A percentile compares a stretch with the other conserved stretches of the same genome.
Evolutionary conservation across 2,888 invertebrate species (phyloP).

Genomic region (Leptopilina myrica): DNA sequence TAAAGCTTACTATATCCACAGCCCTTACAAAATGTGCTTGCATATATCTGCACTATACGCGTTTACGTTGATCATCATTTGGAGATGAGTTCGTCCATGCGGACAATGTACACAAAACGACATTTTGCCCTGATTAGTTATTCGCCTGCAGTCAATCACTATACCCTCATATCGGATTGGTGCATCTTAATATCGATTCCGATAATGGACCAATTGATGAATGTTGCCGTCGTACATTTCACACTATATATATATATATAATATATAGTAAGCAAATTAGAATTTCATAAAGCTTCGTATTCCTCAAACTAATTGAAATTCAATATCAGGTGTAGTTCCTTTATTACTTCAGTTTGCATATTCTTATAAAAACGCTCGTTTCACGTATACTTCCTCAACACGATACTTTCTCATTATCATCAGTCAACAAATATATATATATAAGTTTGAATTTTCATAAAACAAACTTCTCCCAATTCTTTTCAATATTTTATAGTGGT

Average conservation of each 20-base stretch:
- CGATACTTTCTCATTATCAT: constrained; percentile 1
- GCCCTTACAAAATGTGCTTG: constrained; percentile 22
- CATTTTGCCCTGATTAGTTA: constrained; percentile 59
- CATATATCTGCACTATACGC: not conserved
- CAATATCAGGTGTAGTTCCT: not conserved
- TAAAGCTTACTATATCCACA: constrained; percentile 17
- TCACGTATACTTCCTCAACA: not conserved
- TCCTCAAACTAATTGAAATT: constrained; percentile 6
- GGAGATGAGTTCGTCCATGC: constrained; percentile 29
- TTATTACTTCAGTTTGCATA: not conserved
- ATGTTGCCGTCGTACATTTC: not conserved
- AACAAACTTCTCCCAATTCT: no score
- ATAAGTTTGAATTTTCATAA: no score
- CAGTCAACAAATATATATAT: no score
- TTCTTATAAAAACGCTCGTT: not conserved
- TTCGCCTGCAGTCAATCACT: constrained; percentile 49
- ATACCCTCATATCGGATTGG: constrained; percentile 38
- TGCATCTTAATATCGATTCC: constrained; percentile 20
- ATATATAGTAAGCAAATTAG: not conserved
- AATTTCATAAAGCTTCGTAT: not conserved
- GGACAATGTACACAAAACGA: constrained; percentile 44
- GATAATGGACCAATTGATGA: constrained; percentile 29
- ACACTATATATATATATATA: not conserved
- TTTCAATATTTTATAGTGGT: no score
- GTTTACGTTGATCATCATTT: constrained; percentile 33